phyloP scores from a whole-genome alignment of 2,113 vertebrate genomes.

The Crocuta crocuta region DNA sequence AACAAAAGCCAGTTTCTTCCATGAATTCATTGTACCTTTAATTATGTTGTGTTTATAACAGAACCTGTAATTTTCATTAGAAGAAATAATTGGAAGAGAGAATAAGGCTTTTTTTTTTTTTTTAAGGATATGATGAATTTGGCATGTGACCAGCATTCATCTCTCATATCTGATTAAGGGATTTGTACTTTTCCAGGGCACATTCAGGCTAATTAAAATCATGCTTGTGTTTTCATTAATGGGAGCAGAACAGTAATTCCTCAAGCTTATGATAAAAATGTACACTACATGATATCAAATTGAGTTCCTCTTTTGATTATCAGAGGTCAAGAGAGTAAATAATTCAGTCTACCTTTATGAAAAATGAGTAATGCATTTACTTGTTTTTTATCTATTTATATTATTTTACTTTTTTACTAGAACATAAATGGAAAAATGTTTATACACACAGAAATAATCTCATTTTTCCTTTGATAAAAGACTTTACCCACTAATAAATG shows the following conservation, averaged over 20 bases:
- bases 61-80: constrained; percentile 23
- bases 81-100: background rate
- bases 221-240: constrained; percentile 72
- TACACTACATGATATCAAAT: background rate
- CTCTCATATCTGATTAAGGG: background rate
- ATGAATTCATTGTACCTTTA: constrained; percentile 7
- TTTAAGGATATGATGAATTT: constrained; percentile 26
- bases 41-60: background rate
- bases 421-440: background rate
- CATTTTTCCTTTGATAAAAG: background rate
- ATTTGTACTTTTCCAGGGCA: constrained; percentile 41
- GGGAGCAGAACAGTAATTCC: background rate
- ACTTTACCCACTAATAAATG: background rate
- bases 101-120: background rate
- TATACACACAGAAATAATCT: background rate
- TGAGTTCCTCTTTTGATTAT: background rate
- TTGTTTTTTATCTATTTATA: background rate
- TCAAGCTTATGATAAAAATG: constrained; percentile 27
- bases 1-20: background rate
- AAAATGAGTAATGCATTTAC: background rate
- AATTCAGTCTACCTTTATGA: background rate
- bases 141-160: background rate
- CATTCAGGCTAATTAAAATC: constrained; percentile 65
- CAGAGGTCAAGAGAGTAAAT: constrained; percentile 40
- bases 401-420: background rate